phyloP scores from a whole-genome alignment of 2,797 vertebrate genomes.

The Hirundo rustica region DNA sequence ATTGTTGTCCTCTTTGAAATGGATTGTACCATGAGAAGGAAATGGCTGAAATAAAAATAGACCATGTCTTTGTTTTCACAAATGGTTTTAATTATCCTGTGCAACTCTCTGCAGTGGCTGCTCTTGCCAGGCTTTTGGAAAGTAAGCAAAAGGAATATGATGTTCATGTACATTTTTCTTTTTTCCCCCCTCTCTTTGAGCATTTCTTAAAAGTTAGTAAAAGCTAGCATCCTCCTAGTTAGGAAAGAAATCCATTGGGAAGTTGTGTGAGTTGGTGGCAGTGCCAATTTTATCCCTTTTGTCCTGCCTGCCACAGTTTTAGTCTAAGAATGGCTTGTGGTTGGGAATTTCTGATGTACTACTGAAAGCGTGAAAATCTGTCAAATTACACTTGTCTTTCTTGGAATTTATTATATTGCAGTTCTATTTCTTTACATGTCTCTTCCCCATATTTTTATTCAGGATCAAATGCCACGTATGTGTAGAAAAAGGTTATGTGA shows the following conservation, averaged over 20 bases:
- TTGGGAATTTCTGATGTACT: background rate
- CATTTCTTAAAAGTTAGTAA: background rate
- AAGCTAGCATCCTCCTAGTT: background rate
- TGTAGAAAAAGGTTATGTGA: background rate
- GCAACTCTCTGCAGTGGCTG: conserved; percentile 1
- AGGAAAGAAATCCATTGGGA: background rate
- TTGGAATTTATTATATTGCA: background rate
- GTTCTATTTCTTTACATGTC: background rate
- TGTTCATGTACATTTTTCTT: background rate
- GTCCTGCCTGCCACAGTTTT: background rate
- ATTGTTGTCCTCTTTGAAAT: conserved; percentile 27
- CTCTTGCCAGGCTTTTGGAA: conserved; percentile 8
- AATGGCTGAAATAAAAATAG: conserved; percentile 54
- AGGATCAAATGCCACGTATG: background rate
- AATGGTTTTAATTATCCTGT: conserved; percentile 31
- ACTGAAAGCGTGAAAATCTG: background rate
- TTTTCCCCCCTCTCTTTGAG: background rate
- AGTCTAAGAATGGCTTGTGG: background rate
- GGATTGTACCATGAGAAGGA: conserved; percentile 28
- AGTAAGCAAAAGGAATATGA: background rate
- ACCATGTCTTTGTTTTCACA: conserved; percentile 46
- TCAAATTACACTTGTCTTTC: background rate
- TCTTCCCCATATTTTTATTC: background rate
- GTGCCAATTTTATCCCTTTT: background rate
- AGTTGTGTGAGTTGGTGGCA: background rate